Percentiles rank a stretch among this genome's conserved stretches.
Evolutionary conservation across 2,113 vertebrate species (phyloP).

Genomic region (Vulpes vulpes): DNA sequence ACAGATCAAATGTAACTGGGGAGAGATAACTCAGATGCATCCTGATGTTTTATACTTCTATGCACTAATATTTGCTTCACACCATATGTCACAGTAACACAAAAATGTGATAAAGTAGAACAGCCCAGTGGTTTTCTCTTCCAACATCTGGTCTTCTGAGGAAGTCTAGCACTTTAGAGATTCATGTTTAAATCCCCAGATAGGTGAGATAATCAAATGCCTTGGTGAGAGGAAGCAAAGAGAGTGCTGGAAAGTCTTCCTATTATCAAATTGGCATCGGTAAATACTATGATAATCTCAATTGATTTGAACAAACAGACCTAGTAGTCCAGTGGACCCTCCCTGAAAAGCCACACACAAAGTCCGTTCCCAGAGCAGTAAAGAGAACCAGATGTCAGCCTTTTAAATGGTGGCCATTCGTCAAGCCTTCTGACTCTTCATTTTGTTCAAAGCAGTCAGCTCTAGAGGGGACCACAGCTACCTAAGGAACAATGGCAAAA

Average conservation of each 20-base stretch:
- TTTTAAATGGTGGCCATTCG: not conserved
- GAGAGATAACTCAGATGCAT: conserved; percentile 79
- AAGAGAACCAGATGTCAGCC: conserved; percentile 33
- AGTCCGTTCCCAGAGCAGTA: not conserved
- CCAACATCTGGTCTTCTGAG: conserved; percentile 77
- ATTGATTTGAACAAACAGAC: not conserved
- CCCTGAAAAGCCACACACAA: not conserved
- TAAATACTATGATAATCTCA: conserved; percentile 14
- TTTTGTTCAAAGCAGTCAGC: not conserved
- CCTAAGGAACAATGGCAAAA: not conserved
- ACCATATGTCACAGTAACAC: conserved; percentile 75
- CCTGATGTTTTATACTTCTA: conserved; percentile 77
- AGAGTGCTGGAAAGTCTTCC: not conserved
- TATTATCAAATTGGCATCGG: not conserved
- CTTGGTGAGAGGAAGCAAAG: not conserved
- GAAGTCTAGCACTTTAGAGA: conserved; percentile 49
- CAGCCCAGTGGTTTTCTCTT: conserved; percentile 70
- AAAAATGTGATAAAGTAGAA: conserved; percentile 62
- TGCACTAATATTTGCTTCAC: conserved; percentile 83
- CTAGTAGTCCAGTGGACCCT: not conserved
- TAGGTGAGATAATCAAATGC: conserved; percentile 52
- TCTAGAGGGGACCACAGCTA: not conserved
- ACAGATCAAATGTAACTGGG: conserved; percentile 77
- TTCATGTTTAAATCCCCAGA: conserved; percentile 63
- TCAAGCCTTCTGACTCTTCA: not conserved